Percentiles rank a stretch among this genome's conserved stretches.
Conservation (phyloP, 2,797 vertebrate genomes). For the Meriones psammophilus region DNA sequence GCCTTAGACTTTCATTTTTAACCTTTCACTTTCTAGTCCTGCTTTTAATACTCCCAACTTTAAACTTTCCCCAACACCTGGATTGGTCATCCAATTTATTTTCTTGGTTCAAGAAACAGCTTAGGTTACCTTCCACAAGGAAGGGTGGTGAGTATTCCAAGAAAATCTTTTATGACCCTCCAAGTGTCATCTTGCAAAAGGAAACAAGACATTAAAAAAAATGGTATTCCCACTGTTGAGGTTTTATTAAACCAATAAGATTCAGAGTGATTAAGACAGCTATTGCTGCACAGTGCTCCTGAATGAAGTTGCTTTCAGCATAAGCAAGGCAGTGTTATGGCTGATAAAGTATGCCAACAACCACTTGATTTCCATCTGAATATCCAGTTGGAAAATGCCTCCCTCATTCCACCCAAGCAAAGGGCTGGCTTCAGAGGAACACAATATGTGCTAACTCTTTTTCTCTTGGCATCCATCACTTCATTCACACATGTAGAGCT, state of each 20-base stretch:
- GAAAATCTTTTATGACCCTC: neutral
- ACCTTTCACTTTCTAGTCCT: neutral
- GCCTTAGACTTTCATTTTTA: neutral
- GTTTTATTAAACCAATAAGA: neutral
- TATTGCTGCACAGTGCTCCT: neutral
- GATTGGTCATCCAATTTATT: neutral
- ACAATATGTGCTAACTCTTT: neutral
- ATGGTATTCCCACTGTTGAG: neutral
- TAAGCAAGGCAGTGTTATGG: neutral
- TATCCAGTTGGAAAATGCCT: neutral
- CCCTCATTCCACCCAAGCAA: constrained; percentile 6
- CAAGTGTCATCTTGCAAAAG: neutral
- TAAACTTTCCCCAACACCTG: neutral
- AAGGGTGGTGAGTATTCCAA: neutral
- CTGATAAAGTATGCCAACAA: neutral
- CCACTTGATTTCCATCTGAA: neutral
- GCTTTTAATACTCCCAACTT: neutral
- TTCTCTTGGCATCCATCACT: neutral
- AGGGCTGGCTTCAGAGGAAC: neutral
- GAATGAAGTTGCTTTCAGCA: neutral
- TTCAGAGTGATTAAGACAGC: neutral
- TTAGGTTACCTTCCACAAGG: neutral
- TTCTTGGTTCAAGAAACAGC: constrained; percentile 16
- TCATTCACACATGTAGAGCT: neutral
- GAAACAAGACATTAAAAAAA: neutral